phyloP scores from a whole-genome alignment of 2,113 vertebrate genomes.

The Euleptes europaea region DNA sequence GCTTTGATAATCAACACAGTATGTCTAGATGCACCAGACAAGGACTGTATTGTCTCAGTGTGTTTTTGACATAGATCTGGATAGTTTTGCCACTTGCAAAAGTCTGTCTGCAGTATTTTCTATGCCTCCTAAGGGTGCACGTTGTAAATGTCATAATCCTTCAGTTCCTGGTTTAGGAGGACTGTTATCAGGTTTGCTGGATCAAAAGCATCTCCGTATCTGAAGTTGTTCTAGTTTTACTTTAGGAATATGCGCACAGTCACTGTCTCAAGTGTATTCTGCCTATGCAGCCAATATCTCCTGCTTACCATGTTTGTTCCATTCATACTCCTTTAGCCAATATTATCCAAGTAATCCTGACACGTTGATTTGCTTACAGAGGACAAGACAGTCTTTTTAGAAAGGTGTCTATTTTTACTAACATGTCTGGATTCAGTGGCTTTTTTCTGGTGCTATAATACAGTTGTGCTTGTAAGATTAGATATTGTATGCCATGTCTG shows the following conservation, averaged over 20 bases:
- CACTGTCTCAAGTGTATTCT: neutral
- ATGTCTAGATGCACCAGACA: neutral
- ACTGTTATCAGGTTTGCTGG: neutral
- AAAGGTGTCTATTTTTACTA: neutral
- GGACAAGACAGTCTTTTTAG: neutral
- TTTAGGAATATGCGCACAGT: neutral
- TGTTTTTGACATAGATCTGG: neutral
- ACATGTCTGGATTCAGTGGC: neutral
- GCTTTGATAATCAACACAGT: slow-evolving; percentile 4
- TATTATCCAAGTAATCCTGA: neutral
- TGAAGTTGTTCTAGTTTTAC: neutral
- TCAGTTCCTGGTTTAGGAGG: neutral
- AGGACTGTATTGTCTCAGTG: slow-evolving; percentile 18
- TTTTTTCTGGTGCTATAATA: neutral
- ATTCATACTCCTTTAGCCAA: neutral
- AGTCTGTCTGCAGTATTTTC: slow-evolving; percentile 8
- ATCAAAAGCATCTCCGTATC: neutral
- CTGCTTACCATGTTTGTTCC: neutral
- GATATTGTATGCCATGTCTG: no score
- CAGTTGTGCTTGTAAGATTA: neutral
- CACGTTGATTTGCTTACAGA: neutral
- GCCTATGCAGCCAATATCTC: neutral
- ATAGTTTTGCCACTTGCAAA: slow-evolving; percentile 26
- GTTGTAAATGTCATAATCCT: neutral
- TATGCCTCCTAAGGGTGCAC: neutral